Evolutionary conservation across 2,888 invertebrate genomes (phyloP).

Genomic region (Tanypteryx hageni): DNA sequence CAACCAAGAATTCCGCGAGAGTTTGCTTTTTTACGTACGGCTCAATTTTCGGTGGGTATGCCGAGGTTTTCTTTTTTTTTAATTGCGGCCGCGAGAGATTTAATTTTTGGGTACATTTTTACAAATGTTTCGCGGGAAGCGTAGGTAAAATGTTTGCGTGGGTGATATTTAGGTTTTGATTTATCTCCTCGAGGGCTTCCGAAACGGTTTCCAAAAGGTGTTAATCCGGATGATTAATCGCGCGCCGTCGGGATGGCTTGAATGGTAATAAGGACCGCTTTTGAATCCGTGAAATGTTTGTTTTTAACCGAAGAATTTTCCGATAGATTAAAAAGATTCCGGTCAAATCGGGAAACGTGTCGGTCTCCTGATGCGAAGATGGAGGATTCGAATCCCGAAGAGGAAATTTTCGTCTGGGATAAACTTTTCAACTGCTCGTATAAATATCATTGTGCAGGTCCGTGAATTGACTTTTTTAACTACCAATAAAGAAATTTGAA

Average conservation of each 20-base stretch:
- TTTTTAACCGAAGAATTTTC: not conserved
- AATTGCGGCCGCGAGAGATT: not conserved
- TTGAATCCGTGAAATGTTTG: not conserved
- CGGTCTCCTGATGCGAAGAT: not conserved
- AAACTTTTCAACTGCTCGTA: too few relatives aligned
- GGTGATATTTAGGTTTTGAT: not conserved
- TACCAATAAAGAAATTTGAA: too few relatives aligned
- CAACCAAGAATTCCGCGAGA: not conserved
- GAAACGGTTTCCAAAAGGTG: not conserved
- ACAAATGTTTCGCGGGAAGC: not conserved
- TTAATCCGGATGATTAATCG: not conserved
- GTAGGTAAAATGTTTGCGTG: not conserved
- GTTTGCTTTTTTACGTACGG: conserved; percentile 26
- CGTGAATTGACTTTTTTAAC: too few relatives aligned
- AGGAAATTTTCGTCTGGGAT: too few relatives aligned
- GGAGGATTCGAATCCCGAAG: too few relatives aligned
- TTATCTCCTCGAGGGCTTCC: not conserved
- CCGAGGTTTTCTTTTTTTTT: not conserved
- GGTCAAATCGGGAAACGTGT: not conserved
- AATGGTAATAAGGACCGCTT: not conserved
- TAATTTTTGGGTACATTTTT: not conserved
- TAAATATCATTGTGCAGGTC: too few relatives aligned
- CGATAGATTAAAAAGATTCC: too few relatives aligned
- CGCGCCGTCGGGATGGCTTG: not conserved
- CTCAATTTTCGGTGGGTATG: conserved; percentile 16